These are phyloP conservation scores for Glaucomys volans DNA, from an alignment of 2,113 vertebrate genomes.

Conservation along the genomic window DNA sequence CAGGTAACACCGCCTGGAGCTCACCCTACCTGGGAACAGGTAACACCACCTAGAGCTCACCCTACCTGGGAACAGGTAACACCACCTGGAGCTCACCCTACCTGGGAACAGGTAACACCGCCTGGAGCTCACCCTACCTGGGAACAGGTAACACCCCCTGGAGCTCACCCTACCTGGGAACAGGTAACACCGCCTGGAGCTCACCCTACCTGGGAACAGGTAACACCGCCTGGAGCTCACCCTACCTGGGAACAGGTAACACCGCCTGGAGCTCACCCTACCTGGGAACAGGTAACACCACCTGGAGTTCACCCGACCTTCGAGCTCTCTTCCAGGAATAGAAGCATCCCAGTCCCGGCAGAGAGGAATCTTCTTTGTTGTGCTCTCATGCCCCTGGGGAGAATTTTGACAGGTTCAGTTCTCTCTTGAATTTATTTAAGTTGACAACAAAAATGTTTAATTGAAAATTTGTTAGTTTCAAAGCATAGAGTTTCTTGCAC, in stretches of 20 bases:
- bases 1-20: background rate
- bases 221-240: background rate
- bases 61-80: background rate
- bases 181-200: background rate
- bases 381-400: background rate
- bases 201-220: background rate
- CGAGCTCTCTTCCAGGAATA: background rate
- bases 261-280: background rate
- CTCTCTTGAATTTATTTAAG: background rate
- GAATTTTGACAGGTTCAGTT: background rate
- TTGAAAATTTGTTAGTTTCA: background rate
- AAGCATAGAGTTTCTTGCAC: background rate
- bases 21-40: background rate
- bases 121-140: background rate
- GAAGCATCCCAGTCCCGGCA: background rate
- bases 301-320: background rate
- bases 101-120: background rate
- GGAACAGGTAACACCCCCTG: background rate
- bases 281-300: background rate
- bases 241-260: background rate
- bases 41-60: background rate
- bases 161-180: background rate
- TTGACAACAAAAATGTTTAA: slow-evolving; percentile 26
- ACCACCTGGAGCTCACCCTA: background rate
- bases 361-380: background rate